These are phyloP conservation scores for Procavia capensis DNA, from an alignment of 2,113 vertebrate species.

Conservation along the genomic window DNA sequence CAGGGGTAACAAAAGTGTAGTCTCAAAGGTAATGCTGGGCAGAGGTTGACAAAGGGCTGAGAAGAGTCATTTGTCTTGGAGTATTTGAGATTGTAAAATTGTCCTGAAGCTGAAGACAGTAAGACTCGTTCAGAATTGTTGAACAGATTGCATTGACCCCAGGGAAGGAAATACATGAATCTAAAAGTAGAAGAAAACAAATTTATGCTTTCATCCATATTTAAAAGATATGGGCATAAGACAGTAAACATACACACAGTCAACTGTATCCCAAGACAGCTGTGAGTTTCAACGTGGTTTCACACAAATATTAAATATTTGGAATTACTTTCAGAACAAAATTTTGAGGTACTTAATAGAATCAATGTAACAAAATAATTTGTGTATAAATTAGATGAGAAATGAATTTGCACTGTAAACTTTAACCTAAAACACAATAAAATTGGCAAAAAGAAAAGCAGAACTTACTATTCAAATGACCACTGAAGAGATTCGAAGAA, in stretches of 20 bases:
- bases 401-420: too few species aligned
- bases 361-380: background rate
- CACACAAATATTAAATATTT: background rate
- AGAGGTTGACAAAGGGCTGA: background rate
- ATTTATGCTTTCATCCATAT: background rate
- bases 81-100: background rate
- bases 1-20: background rate
- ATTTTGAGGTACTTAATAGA: background rate
- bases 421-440: too few species aligned
- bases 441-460: background rate
- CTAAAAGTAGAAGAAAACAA: slow-evolving; percentile 30
- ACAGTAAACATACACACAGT: background rate
- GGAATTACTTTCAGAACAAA: background rate
- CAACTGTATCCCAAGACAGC: background rate
- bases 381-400: too few species aligned
- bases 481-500: background rate
- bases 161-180: background rate
- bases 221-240: background rate
- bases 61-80: background rate
- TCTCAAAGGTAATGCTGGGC: background rate
- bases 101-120: background rate
- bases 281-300: background rate
- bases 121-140: background rate
- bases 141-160: background rate
- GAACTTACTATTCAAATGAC: background rate